These are phyloP conservation scores for Neoarius graeffei DNA, from an alignment of 2,113 vertebrate species.

Conservation along the genomic window DNA sequence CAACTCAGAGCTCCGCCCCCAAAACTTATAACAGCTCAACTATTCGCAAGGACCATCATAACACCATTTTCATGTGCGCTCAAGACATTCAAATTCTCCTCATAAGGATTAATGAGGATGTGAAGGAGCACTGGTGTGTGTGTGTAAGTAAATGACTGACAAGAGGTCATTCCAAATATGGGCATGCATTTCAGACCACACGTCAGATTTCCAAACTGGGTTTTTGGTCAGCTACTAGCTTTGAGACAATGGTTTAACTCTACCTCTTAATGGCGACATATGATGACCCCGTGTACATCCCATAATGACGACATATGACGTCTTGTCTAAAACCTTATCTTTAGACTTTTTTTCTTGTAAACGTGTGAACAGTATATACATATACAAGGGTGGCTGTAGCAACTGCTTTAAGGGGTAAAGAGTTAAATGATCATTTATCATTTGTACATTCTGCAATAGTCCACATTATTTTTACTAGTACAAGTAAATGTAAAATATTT, in stretches of 20 bases:
- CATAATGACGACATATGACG: no score
- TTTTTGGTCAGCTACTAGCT: background rate
- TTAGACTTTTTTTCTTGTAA: no score
- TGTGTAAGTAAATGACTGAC: background rate
- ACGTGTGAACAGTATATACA: no score
- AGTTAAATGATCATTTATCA: no score
- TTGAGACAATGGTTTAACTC: background rate
- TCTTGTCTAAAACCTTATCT: no score
- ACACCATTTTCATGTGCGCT: background rate
- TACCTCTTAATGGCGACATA: no score
- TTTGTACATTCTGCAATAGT: no score
- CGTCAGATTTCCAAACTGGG: background rate
- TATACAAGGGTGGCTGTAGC: no score
- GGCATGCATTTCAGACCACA: background rate
- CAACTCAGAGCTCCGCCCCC: background rate
- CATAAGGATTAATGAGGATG: background rate
- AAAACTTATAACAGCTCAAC: background rate
- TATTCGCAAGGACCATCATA: background rate
- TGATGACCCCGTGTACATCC: no score
- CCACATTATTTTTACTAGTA: no score
- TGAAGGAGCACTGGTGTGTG: background rate
- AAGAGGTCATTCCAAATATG: background rate
- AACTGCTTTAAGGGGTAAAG: no score
- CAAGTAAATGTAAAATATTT: no score
- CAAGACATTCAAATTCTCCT: background rate